phyloP scores from a whole-genome alignment of 2,113 vertebrate genomes.

The Hippocampus barbouri region DNA sequence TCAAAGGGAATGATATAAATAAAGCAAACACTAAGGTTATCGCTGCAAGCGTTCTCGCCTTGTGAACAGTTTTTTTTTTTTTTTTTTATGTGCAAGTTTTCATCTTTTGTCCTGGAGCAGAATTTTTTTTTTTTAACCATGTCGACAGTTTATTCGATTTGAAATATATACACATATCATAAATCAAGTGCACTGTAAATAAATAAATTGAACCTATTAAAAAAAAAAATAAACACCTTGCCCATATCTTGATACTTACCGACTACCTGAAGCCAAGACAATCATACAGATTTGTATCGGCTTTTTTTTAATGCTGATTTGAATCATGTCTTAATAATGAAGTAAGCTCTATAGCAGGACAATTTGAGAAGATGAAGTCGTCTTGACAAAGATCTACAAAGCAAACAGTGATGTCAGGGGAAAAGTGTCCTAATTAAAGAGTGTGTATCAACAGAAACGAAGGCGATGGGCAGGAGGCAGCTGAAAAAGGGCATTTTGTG shows the following conservation, averaged over 20 bases:
- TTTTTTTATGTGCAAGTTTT: conserved; percentile 20
- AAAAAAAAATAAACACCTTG: not conserved
- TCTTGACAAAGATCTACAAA: not conserved
- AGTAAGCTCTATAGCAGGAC: no score
- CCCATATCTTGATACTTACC: not conserved
- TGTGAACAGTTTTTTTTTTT: conserved; percentile 32
- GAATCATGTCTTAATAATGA: no score
- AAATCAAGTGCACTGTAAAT: no score
- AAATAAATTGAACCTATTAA: not conserved
- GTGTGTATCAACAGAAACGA: not conserved
- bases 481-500: conserved; percentile 1
- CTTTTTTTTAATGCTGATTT: no score
- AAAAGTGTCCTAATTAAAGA: not conserved
- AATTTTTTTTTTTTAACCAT: no score
- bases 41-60: conserved; percentile 19
- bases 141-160: no score
- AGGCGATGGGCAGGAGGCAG: not conserved
- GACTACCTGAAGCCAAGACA: no score
- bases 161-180: no score
- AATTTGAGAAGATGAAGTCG: not conserved
- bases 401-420: not conserved
- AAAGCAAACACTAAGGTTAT: conserved; percentile 44
- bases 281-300: no score
- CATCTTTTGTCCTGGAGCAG: not conserved
- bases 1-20: conserved; percentile 51